These are phyloP conservation scores for Drosophila multiciliata DNA, from an alignment of 2,888 invertebrate species.

Conservation along the genomic window DNA sequence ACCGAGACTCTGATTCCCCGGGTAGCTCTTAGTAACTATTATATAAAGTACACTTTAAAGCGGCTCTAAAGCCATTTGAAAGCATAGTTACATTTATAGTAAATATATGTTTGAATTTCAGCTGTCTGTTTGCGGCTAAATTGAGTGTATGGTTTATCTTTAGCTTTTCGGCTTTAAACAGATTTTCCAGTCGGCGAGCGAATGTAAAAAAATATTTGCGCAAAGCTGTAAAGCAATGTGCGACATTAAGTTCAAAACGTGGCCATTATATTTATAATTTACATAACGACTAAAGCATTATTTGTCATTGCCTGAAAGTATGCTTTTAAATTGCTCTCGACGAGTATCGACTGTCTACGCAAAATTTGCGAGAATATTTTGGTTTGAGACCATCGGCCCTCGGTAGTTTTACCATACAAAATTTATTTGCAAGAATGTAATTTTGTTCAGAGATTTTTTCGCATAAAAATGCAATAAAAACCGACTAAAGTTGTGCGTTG, in stretches of 20 bases:
- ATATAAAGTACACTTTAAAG: slow-evolving; percentile 43
- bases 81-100: slow-evolving; percentile 36
- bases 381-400: background rate
- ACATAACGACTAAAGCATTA: slow-evolving; percentile 48
- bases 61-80: slow-evolving; percentile 28
- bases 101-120: background rate
- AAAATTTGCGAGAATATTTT: slow-evolving; percentile 23
- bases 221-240: background rate
- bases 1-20: background rate
- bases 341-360: slow-evolving; percentile 42
- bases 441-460: slow-evolving; percentile 29
- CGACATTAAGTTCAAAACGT: background rate
- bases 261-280: slow-evolving; percentile 55
- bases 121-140: slow-evolving; percentile 1
- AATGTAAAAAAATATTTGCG: slow-evolving; percentile 12
- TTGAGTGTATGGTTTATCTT: slow-evolving; percentile 25
- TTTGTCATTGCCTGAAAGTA: slow-evolving; percentile 45
- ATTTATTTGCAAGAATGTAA: slow-evolving; percentile 8
- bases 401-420: background rate
- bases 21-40: slow-evolving; percentile 29
- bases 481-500: slow-evolving; percentile 7
- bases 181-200: slow-evolving; percentile 6
- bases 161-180: slow-evolving; percentile 18
- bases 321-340: slow-evolving; percentile 43
- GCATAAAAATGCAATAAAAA: slow-evolving; percentile 33